Base-by-base conservation (phyloP, 2,797 vertebrate species). In the Hydrophis major region DNA sequence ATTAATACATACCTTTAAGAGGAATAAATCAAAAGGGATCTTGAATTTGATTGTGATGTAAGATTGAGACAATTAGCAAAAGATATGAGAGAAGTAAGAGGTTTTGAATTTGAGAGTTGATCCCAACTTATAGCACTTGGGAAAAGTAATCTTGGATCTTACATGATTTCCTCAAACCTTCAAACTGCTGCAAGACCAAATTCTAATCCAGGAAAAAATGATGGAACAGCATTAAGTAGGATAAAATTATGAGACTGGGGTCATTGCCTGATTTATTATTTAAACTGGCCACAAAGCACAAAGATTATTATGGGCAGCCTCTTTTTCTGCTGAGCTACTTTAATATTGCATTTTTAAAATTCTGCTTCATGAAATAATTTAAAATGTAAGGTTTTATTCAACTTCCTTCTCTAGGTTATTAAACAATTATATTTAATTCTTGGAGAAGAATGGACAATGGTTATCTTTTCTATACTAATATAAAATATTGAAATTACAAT, bases 281-380 rank as follows among this genome's bases (percentile, higher is more conserved):
- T 57, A 57, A 55, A 42, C 28, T 63, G 16, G 59, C 59, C 10
- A 7, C 32, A 59, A 92, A 55, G 37, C 63, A 69, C 5, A 56
- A 74, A 14, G 11, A 28, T n/a, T 28, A 60, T 50, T 91, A 42
- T 91, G 27, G 60, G 18, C 4, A 42, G n/a, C 10, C 6, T 42
- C 13, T 91, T 18, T 42, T 42, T 32, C 12, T 69, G n/a, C 14
- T 55, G 53, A 87, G 20, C 7, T 60, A 42, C 13, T 59, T 25
- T 25, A 60, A 59, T 93, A 89, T n/a, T 89, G 1, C n/a, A 94
- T 93, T 57, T 18, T n/a, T 66, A 47, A 83, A 83, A 47, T 94
- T 92, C 92, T 87, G 55, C 60, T 95, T 95, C 93, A 93, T 53
- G 88, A 94, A 93, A 88, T 93, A 95, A 90, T 86, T 88, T 89